phyloP scores from a whole-genome alignment of 2,888 invertebrate species.

The Dasysyrphus albostriatus region DNA sequence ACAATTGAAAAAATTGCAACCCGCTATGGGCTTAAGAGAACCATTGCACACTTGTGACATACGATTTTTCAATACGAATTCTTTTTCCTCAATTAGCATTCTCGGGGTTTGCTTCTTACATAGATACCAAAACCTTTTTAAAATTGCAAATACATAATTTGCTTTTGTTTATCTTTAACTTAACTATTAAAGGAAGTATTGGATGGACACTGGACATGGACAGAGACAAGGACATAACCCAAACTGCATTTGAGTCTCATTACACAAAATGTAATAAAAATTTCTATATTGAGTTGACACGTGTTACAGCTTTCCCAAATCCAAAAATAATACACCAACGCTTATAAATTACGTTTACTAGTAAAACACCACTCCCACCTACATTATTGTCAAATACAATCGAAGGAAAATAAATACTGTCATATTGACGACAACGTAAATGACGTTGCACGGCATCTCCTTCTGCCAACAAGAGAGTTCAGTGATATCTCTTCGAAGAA shows the following conservation, averaged over 20 bases:
- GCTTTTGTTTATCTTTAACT: no score
- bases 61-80: no score
- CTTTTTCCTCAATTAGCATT: no score
- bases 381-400: neutral
- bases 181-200: no score
- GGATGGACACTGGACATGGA: no score
- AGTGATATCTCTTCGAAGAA: conserved; percentile 52
- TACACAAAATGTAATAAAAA: neutral
- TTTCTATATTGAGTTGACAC: conserved; percentile 36
- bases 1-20: no score
- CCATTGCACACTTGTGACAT: no score
- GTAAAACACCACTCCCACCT: conserved; percentile 22
- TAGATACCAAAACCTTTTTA: no score
- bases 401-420: conserved; percentile 3
- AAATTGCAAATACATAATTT: no score
- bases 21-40: no score
- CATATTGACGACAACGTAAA: neutral
- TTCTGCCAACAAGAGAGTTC: conserved; percentile 37
- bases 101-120: no score
- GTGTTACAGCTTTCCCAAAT: conserved; percentile 26
- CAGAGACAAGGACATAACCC: no score
- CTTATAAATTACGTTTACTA: conserved; percentile 21
- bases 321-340: conserved; percentile 29
- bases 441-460: conserved; percentile 7
- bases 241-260: neutral